These are phyloP conservation scores for Thalassophryne amazonica DNA, from an alignment of 2,797 vertebrate genomes.

Conservation along the genomic window DNA sequence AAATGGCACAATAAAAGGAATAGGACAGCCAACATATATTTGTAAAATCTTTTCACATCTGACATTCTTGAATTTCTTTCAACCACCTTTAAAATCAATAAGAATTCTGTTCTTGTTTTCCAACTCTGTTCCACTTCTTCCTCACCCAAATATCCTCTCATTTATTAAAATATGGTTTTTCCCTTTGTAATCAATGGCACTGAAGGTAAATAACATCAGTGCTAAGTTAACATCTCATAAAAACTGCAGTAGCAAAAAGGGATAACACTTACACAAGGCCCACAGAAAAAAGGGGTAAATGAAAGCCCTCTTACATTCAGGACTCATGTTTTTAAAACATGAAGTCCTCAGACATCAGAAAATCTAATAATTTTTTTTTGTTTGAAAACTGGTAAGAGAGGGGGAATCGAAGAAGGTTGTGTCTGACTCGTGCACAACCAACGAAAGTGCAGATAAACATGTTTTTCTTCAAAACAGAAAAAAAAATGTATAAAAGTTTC, in stretches of 20 bases:
- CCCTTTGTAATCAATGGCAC: slow-evolving; percentile 35
- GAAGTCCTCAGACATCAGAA: slow-evolving; percentile 55
- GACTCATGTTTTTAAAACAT: slow-evolving; percentile 49
- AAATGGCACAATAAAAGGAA: slow-evolving; percentile 65
- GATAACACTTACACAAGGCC: slow-evolving; percentile 39
- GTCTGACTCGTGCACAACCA: slow-evolving; percentile 76
- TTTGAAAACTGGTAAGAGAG: slow-evolving; percentile 49
- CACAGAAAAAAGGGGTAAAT: slow-evolving; percentile 26
- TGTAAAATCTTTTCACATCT: slow-evolving; percentile 49
- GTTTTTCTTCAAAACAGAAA: slow-evolving; percentile 62
- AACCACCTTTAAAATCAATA: slow-evolving; percentile 26
- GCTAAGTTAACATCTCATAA: slow-evolving; percentile 35
- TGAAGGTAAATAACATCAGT: slow-evolving; percentile 41
- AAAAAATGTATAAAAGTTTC: slow-evolving; percentile 53
- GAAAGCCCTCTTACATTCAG: slow-evolving; percentile 64
- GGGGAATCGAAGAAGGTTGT: slow-evolving; percentile 64
- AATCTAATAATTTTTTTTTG: slow-evolving; percentile 45
- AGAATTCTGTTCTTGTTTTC: slow-evolving; percentile 21
- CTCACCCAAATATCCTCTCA: slow-evolving; percentile 1
- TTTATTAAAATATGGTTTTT: slow-evolving; percentile 23
- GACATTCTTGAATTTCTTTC: slow-evolving; percentile 38
- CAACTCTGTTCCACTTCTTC: slow-evolving; percentile 12
- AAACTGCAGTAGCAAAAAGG: slow-evolving; percentile 59
- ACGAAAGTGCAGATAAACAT: slow-evolving; percentile 74
- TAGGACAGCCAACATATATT: slow-evolving; percentile 52